Evolutionary conservation across 1,140 invertebrate genomes (phyloP).

Genomic region (Hycleus cichorii): DNA sequence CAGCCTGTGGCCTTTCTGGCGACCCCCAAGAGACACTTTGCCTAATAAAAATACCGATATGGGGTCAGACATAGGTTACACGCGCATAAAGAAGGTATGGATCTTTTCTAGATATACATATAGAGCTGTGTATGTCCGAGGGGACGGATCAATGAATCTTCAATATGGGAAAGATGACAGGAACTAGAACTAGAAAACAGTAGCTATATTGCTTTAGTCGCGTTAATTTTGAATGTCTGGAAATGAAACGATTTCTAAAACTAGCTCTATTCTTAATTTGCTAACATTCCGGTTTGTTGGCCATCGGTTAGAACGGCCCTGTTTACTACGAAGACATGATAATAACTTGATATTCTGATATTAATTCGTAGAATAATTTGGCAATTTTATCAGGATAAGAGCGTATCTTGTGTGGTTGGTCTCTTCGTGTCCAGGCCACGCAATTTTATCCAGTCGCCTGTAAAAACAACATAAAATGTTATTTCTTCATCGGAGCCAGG

Average conservation of each 20-base stretch:
- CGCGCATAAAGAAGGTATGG: conserved; percentile 23
- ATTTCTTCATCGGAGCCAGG: conserved; percentile 38
- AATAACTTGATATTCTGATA: conserved; percentile 19
- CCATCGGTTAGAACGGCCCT: conserved; percentile 1
- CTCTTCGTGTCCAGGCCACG: neutral
- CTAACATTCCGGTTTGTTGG: neutral
- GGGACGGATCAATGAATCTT: no score
- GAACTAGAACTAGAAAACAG: no score
- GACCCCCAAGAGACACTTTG: conserved; percentile 30
- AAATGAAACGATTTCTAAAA: no score
- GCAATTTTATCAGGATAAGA: conserved; percentile 3
- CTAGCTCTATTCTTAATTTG: no score
- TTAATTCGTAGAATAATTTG: conserved; percentile 17
- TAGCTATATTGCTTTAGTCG: no score
- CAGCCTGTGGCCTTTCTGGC: conserved; percentile 32
- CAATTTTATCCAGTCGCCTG: conserved; percentile 25
- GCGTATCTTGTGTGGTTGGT: no score
- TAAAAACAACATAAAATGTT: conserved; percentile 39
- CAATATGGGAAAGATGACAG: no score
- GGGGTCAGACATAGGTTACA: conserved; percentile 32
- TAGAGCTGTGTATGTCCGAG: neutral
- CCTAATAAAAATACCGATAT: conserved; percentile 39
- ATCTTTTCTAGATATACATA: neutral
- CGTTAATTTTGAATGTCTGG: no score
- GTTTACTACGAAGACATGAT: conserved; percentile 19